These are phyloP conservation scores for Astatotilapia flaviijosephi DNA, from an alignment of 2,113 vertebrate genomes.

Conservation along the genomic window DNA sequence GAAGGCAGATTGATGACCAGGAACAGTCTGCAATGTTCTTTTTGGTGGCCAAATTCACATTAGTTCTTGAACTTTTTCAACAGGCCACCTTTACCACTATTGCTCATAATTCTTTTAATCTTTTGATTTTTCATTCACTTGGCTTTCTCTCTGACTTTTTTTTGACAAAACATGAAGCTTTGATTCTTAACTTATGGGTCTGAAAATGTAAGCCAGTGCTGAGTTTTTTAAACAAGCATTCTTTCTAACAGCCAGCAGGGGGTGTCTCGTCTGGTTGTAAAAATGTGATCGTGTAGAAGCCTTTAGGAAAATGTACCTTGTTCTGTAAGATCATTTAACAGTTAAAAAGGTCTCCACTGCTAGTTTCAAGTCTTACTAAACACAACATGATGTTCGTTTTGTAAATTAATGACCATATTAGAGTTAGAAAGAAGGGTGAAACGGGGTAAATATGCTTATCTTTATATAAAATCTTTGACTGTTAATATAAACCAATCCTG, in stretches of 20 bases:
- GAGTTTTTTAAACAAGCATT: not conserved
- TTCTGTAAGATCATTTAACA: not conserved
- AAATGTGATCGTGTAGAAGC: not conserved
- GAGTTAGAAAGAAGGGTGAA: not conserved
- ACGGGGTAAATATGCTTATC: not conserved
- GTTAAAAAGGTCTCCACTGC: not conserved
- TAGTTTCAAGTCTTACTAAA: not conserved
- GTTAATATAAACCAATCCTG: not conserved
- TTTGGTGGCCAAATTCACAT: not conserved
- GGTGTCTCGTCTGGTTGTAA: not conserved
- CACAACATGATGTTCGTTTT: not conserved
- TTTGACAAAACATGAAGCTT: not conserved
- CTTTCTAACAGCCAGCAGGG: not conserved
- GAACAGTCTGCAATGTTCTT: not conserved
- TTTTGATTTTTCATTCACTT: not conserved
- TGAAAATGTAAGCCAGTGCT: not conserved
- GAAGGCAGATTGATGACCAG: not conserved
- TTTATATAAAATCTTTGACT: not conserved
- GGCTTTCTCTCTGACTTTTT: not conserved
- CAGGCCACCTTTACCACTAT: not conserved
- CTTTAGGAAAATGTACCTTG: not conserved
- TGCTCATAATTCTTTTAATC: not conserved
- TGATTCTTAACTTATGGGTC: not conserved
- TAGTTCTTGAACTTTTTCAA: not conserved
- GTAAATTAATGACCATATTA: not conserved